Conservation (phyloP, 92 coral and sea anemone genomes). For the Epizoanthus illoricatus region DNA sequence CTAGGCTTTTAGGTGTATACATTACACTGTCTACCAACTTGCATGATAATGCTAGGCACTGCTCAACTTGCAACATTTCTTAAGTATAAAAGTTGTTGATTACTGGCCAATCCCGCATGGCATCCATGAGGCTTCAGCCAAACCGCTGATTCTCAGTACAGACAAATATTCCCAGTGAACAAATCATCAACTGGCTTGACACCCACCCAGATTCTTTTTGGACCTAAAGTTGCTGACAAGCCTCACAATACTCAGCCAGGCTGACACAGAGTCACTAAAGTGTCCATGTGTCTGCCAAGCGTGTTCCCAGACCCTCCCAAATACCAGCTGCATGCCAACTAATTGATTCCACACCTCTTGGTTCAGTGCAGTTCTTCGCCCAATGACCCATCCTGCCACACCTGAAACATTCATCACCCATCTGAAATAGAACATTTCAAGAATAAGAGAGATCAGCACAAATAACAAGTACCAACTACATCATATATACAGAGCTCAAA, state of each 20-base stretch:
- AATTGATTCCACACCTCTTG: constrained; percentile 44
- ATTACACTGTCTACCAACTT: too few species aligned
- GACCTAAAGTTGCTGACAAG: not conserved
- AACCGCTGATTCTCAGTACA: not conserved
- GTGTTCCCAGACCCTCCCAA: not conserved
- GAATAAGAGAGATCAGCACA: not conserved
- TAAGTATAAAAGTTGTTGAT: not conserved
- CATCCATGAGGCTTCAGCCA: not conserved
- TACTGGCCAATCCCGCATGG: not conserved
- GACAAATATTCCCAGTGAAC: not conserved
- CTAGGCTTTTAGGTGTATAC: too few species aligned
- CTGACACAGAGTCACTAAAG: not conserved
- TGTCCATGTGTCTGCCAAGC: not conserved
- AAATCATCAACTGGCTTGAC: not conserved
- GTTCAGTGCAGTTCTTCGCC: constrained; percentile 58
- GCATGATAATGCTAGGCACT: too few species aligned
- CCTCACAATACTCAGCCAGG: not conserved
- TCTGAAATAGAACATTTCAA: constrained; percentile 19
- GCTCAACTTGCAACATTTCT: too few species aligned
- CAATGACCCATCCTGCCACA: constrained; percentile 69
- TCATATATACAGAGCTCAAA: not conserved
- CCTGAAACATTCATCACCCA: constrained; percentile 64
- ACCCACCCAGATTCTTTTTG: not conserved
- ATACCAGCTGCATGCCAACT: too few species aligned
- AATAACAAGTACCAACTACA: not conserved